Percentiles rank a stretch among this genome's conserved stretches.
Conservation (phyloP, 2,888 invertebrate genomes). For the Cheiracanthium punctorium region DNA sequence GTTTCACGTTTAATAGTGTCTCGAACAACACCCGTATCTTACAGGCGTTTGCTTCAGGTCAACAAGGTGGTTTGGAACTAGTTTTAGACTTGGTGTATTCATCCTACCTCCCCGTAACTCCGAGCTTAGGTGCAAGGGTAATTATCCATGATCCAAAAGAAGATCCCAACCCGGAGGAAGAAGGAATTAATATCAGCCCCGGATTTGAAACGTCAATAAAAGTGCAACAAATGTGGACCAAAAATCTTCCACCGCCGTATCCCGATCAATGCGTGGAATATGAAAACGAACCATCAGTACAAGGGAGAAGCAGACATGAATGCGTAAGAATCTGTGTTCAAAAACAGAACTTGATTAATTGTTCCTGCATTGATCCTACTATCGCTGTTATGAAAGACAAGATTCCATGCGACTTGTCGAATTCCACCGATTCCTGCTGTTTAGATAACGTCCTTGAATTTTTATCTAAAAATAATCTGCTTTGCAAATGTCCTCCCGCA, state of each 20-base stretch:
- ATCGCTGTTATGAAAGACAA: not conserved
- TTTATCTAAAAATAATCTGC: not conserved
- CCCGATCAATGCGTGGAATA: conserved; percentile 20
- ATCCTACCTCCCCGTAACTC: conserved; percentile 57
- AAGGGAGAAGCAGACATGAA: not conserved
- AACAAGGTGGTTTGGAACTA: conserved; percentile 50
- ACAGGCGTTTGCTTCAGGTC: not conserved
- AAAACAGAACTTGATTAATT: not conserved
- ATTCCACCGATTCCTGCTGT: conserved; percentile 2
- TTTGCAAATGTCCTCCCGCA: conserved; percentile 30
- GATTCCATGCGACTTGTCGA: not conserved
- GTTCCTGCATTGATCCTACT: conserved; percentile 32
- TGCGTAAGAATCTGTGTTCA: conserved; percentile 24
- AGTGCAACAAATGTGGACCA: not conserved
- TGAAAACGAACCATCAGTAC: not conserved
- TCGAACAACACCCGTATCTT: not conserved
- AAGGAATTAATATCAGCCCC: conserved; percentile 29
- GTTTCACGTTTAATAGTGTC: conserved; percentile 40
- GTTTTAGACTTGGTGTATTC: conserved; percentile 54
- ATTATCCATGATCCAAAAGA: conserved; percentile 68
- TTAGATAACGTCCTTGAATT: conserved; percentile 6
- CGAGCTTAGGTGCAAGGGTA: conserved; percentile 65
- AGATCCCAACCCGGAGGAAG: conserved; percentile 25
- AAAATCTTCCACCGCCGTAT: conserved; percentile 23
- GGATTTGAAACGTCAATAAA: conserved; percentile 34